Base-by-base conservation (phyloP, 2,797 vertebrate species). In the Melanotaenia trifasciata region DNA sequence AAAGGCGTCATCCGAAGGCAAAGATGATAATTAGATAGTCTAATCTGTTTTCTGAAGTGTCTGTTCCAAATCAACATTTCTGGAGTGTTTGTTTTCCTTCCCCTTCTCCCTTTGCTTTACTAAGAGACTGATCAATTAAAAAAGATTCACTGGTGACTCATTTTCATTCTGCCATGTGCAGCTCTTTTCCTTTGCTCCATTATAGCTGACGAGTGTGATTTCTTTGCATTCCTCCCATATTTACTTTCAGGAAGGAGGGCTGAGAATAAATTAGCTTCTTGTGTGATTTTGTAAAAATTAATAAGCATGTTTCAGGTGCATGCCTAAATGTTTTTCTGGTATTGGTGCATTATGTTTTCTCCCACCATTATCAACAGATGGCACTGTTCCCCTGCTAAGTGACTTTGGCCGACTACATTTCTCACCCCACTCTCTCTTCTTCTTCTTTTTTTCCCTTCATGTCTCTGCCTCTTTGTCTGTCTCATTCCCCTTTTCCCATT, bases 21-120 rank as follows among this genome's bases (percentile, higher is more conserved):
- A 88, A 93, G 90, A 94, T 94, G 89, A 92, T 94, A 93, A 93
- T 93, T 93, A 93, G 91, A 95, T 94, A 92, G 89, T 91, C 89
- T 94, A 93, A 94, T 94, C 88, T 93, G 81, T 86, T 87, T 87
- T 93, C 90, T 93, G 89, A 91, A 92, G 91, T 92, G 91, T 90
- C 90, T 88, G 87, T 89, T 92, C 88, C 86, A 90, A 93, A 93
- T 90, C 91, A 92, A 91, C 89, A 92, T 91, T 93, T 93, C 90
- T 91, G 70, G 81, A 91, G 84, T 92, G 90, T 93, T 93, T 94
- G 92, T 93, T 93, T 93, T 91, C 78, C 87, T 78, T 71, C 73
- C 84, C 76, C 60, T 75, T 76, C 78, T 72, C 77, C 85, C 83
- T 85, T 90, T 90, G 85, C 89, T 91, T 91, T 89, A 85, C 89